Evolutionary conservation across 2,888 invertebrate species (phyloP).

Genomic region (Epinotia nisella): DNA sequence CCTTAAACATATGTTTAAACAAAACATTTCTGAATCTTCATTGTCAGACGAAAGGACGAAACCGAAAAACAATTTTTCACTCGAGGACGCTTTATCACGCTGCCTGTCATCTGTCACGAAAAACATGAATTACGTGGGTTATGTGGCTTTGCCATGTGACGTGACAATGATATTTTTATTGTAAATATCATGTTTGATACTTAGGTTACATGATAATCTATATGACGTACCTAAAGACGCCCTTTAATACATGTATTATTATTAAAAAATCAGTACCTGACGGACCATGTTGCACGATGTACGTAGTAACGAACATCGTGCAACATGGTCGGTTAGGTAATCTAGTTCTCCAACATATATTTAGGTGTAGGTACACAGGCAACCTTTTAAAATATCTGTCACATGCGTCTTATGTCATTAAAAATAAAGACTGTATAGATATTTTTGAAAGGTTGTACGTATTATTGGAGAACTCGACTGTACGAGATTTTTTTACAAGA

Average conservation of each 20-base stretch:
- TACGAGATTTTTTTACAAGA: no score
- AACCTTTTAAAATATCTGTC: no score
- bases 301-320: no score
- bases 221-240: neutral
- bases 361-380: no score
- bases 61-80: slow-evolving; percentile 56
- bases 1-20: slow-evolving; percentile 19
- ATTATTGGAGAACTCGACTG: no score
- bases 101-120: slow-evolving; percentile 56
- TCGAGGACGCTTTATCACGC: slow-evolving; percentile 51
- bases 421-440: no score
- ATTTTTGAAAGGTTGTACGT: no score
- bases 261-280: no score
- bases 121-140: slow-evolving; percentile 44
- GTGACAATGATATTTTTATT: slow-evolving; percentile 26
- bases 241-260: neutral
- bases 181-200: slow-evolving; percentile 1
- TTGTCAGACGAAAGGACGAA: slow-evolving; percentile 48
- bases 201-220: neutral
- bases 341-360: no score
- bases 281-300: no score
- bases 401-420: no score
- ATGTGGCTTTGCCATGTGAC: slow-evolving; percentile 25
- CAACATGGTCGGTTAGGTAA: no score
- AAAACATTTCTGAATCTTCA: slow-evolving; percentile 25